Percentiles rank a stretch among this genome's conserved stretches.
Evolutionary conservation across 2,888 invertebrate species (phyloP).

Genomic region (Agrenia bidenticulata): DNA sequence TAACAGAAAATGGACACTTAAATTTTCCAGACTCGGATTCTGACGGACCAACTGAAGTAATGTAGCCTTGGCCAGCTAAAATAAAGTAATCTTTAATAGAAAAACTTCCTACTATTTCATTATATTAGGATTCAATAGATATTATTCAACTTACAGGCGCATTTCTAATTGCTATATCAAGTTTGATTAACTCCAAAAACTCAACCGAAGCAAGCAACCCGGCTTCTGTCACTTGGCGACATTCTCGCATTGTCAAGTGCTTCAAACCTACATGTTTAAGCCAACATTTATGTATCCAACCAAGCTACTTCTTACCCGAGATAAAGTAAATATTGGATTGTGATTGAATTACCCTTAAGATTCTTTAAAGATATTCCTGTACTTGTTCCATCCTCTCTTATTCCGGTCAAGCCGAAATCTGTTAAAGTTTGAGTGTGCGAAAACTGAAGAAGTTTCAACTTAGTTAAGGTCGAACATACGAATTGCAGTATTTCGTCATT

Average conservation of each 20-base stretch:
- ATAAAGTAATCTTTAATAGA: background rate
- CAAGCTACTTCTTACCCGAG: background rate
- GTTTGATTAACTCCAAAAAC: slow-evolving; percentile 16
- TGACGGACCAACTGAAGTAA: background rate
- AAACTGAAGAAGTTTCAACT: slow-evolving; percentile 18
- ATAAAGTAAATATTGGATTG: background rate
- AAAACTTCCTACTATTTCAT: too few species aligned
- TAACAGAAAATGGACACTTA: background rate
- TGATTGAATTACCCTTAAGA: slow-evolving; percentile 25
- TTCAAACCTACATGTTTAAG: slow-evolving; percentile 8
- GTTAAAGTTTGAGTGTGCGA: slow-evolving; percentile 16
- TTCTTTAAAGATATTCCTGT: slow-evolving; percentile 28
- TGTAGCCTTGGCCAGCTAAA: background rate
- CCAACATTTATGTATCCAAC: background rate
- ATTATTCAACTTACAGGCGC: background rate
- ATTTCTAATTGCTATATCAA: slow-evolving; percentile 14
- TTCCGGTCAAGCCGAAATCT: slow-evolving; percentile 21
- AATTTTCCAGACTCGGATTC: background rate
- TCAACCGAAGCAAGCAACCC: slow-evolving; percentile 15
- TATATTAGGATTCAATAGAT: slow-evolving; percentile 3
- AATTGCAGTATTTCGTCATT: slow-evolving; percentile 23
- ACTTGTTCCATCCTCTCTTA: slow-evolving; percentile 7
- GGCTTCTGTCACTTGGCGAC: slow-evolving; percentile 16
- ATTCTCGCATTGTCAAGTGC: slow-evolving; percentile 22
- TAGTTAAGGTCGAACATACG: slow-evolving; percentile 18